These are phyloP conservation scores for Orthosia cruda DNA, from an alignment of 2,888 invertebrate genomes.

Conservation along the genomic window DNA sequence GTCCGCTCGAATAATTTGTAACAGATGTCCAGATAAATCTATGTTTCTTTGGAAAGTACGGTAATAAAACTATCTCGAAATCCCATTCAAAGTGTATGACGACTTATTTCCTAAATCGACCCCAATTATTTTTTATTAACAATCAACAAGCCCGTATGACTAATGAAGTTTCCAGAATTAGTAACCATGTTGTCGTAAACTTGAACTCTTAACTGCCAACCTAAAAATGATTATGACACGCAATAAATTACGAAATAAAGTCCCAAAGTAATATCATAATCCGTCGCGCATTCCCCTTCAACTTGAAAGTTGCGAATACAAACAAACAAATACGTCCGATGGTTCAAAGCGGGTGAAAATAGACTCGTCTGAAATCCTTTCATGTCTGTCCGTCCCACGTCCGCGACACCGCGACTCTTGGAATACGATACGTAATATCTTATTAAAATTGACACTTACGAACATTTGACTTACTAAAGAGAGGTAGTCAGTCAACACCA, in stretches of 20 bases:
- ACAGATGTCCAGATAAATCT: slow-evolving; percentile 55
- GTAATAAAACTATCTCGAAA: background rate
- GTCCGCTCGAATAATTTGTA: slow-evolving; percentile 61
- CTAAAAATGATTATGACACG: slow-evolving; percentile 55
- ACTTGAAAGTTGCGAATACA: slow-evolving; percentile 88
- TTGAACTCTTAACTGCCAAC: slow-evolving; percentile 44
- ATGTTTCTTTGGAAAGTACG: slow-evolving; percentile 34
- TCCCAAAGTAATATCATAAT: slow-evolving; percentile 66
- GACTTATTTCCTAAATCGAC: slow-evolving; percentile 17
- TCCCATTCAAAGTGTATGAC: slow-evolving; percentile 11
- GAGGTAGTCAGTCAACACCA: slow-evolving; percentile 38
- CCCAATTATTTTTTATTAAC: slow-evolving; percentile 51
- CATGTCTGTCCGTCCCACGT: slow-evolving; percentile 83
- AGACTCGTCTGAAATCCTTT: slow-evolving; percentile 89
- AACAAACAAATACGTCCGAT: slow-evolving; percentile 82
- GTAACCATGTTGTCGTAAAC: slow-evolving; percentile 53
- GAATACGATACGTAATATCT: slow-evolving; percentile 68
- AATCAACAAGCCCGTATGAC: slow-evolving; percentile 48
- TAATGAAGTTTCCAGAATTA: slow-evolving; percentile 41
- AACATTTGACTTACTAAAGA: slow-evolving; percentile 37
- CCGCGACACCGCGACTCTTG: slow-evolving; percentile 76
- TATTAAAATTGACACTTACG: slow-evolving; percentile 63
- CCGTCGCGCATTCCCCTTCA: slow-evolving; percentile 76
- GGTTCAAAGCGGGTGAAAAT: slow-evolving; percentile 89
- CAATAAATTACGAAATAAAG: slow-evolving; percentile 67